A percentile compares a stretch with the other conserved stretches of the same genome.
Conservation (phyloP, 53 echinoderm and acorn worm genomes). For the Henricia sp. region DNA sequence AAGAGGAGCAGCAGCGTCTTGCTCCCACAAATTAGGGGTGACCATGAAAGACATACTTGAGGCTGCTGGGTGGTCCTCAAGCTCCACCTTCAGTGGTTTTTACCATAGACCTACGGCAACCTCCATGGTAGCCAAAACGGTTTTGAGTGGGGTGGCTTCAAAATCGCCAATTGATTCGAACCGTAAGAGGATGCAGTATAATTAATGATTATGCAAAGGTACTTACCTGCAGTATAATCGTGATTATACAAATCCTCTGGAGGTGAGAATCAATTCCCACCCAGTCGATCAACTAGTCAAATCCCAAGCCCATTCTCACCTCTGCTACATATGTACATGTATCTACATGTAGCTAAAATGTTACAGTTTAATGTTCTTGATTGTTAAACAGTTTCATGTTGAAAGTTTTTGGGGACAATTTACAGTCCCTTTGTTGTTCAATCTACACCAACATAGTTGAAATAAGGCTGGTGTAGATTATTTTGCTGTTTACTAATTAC, state of each 20-base stretch:
- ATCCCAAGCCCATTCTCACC: constrained; percentile 13
- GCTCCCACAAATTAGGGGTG: constrained; percentile 21
- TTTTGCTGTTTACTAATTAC: too few relatives aligned
- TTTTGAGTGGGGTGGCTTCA: constrained; percentile 45
- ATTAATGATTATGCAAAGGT: constrained; percentile 43
- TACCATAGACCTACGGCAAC: constrained; percentile 40
- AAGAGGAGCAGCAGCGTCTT: constrained; percentile 49
- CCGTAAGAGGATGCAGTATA: constrained; percentile 29
- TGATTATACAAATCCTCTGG: constrained; percentile 52
- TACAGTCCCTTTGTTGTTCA: too few relatives aligned
- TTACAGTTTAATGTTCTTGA: too few relatives aligned
- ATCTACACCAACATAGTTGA: too few relatives aligned
- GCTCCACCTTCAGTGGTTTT: constrained; percentile 37
- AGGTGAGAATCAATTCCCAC: constrained; percentile 57
- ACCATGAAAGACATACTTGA: constrained; percentile 19
- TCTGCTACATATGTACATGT: too few relatives aligned
- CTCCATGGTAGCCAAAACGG: constrained; percentile 25
- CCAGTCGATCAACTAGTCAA: background rate
- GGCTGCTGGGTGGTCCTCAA: constrained; percentile 35
- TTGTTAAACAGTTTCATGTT: too few relatives aligned
- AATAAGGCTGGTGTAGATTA: too few relatives aligned
- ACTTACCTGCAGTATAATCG: constrained; percentile 48
- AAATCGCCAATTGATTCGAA: constrained; percentile 57
- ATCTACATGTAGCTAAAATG: too few relatives aligned
- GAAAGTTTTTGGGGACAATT: too few relatives aligned